These are phyloP conservation scores for Smittia sp. DNA, from an alignment of 2,888 invertebrate genomes.

Conservation along the genomic window DNA sequence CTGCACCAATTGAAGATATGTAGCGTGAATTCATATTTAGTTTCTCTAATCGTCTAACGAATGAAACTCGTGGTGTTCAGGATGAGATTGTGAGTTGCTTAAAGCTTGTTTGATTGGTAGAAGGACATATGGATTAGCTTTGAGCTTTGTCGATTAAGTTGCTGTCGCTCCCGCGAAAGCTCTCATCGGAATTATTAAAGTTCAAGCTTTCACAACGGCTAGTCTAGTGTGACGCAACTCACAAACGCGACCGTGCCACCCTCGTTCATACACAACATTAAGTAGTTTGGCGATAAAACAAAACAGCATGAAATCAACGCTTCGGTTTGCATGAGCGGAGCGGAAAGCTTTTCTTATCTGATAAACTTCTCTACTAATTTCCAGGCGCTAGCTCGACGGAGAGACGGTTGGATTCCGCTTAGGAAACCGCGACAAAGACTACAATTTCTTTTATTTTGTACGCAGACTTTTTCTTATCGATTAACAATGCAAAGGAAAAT, in stretches of 20 bases:
- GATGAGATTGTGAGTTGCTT: background rate
- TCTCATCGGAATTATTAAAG: too few species aligned
- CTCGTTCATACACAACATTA: too few species aligned
- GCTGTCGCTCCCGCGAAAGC: too few species aligned
- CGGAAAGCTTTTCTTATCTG: background rate
- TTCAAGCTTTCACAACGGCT: too few species aligned
- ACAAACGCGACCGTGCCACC: too few species aligned
- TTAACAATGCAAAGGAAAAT: conserved; percentile 38
- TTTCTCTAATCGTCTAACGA: conserved; percentile 34
- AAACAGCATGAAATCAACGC: too few species aligned
- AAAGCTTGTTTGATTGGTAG: background rate
- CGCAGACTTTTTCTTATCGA: conserved; percentile 31
- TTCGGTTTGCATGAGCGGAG: too few species aligned
- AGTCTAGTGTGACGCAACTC: too few species aligned
- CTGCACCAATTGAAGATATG: conserved; percentile 41
- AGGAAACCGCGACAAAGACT: conserved; percentile 16
- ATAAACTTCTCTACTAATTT: background rate
- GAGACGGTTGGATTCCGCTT: background rate
- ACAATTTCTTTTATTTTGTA: conserved; percentile 30
- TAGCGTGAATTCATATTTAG: conserved; percentile 35
- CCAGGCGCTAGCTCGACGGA: background rate
- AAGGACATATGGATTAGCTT: too few species aligned
- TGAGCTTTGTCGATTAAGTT: too few species aligned
- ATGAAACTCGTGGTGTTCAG: background rate
- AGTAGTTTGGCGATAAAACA: too few species aligned